phyloP scores from a whole-genome alignment of 2,797 vertebrate genomes.

The Taeniopygia guttata region DNA sequence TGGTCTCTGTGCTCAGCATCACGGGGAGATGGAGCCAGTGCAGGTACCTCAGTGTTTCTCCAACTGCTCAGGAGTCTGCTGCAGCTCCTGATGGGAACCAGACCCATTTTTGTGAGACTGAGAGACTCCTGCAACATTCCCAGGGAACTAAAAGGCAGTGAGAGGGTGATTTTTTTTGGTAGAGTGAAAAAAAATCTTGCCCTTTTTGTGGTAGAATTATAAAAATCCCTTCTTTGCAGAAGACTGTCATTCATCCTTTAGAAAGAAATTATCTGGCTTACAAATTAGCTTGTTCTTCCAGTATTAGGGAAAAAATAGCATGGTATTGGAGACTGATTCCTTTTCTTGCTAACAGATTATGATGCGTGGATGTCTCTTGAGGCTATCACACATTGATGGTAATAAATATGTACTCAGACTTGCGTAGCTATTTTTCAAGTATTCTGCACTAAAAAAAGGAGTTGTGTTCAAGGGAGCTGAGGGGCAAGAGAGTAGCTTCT shows the following conservation, averaged over 20 bases:
- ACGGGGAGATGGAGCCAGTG: neutral
- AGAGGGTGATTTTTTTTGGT: neutral
- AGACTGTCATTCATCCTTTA: neutral
- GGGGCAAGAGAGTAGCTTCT: neutral
- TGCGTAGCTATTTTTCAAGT: neutral
- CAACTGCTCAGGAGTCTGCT: neutral
- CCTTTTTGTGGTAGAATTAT: neutral
- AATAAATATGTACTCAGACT: conserved; percentile 41
- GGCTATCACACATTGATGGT: neutral
- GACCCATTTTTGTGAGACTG: too few species aligned
- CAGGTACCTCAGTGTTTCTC: neutral
- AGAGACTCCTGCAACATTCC: neutral
- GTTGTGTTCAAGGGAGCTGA: neutral
- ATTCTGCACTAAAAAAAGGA: conserved; percentile 10
- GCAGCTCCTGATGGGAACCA: neutral
- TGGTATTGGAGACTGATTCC: neutral
- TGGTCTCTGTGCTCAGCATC: accelerated
- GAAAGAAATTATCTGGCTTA: neutral
- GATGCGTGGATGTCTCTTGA: conserved; percentile 33
- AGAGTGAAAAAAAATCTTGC: neutral
- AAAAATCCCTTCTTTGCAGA: neutral
- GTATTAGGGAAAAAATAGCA: conserved; percentile 37
- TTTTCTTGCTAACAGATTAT: conserved; percentile 36
- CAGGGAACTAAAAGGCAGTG: accelerated
- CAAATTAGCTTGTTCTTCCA: conserved; percentile 40